These are phyloP conservation scores for Channallabes apus DNA, from an alignment of 2,797 vertebrate species.

Conservation along the genomic window DNA sequence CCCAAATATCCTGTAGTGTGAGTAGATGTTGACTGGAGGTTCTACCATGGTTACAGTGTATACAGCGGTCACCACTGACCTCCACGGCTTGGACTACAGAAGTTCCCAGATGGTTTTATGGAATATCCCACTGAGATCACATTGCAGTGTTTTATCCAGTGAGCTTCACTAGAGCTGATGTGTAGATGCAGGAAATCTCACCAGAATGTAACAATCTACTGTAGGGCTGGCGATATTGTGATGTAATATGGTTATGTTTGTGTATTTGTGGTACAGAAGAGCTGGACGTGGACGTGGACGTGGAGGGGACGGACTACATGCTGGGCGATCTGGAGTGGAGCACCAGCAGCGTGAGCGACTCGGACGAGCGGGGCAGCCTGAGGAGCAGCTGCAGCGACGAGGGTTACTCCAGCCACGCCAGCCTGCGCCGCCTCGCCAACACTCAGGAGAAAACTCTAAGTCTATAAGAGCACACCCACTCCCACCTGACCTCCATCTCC, in stretches of 20 bases:
- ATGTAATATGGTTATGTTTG: background rate
- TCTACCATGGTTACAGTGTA: too few species aligned
- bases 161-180: background rate
- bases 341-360: constrained; percentile 93
- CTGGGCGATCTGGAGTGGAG: constrained; percentile 89
- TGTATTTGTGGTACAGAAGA: constrained; percentile 70
- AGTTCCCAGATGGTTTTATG: too few species aligned
- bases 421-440: constrained; percentile 78
- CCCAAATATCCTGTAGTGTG: too few species aligned
- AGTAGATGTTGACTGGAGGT: too few species aligned
- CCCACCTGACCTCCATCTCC: constrained; percentile 46
- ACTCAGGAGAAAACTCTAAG: constrained; percentile 76
- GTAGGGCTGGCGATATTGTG: background rate
- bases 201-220: too few species aligned
- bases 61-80: too few species aligned
- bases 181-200: background rate
- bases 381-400: constrained; percentile 92
- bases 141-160: background rate
- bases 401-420: constrained; percentile 86
- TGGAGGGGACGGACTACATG: constrained; percentile 89
- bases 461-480: constrained; percentile 74
- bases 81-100: too few species aligned
- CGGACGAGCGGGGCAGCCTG: constrained; percentile 87
- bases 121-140: too few species aligned
- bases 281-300: constrained; percentile 86